Evolutionary conservation across 2,797 vertebrate genomes (phyloP), one percentile per base, ranked within the genome.

Genomic region (Coregonus sp.): DNA sequence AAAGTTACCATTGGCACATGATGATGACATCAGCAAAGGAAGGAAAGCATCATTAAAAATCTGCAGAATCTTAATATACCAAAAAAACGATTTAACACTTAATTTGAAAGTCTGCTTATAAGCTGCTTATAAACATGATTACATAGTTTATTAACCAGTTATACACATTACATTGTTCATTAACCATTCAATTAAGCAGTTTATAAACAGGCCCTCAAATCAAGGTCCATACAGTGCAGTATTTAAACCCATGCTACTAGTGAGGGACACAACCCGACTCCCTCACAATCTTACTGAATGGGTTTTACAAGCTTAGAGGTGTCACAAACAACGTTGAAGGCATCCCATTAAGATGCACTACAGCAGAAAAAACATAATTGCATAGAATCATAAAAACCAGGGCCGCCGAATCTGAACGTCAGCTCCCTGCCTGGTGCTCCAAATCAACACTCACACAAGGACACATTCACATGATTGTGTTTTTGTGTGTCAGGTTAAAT

Each of bases 321-420:
- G 14, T 18, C 52, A 16, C 25, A 72, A 72, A 79, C 51, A 72
- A 14, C 16, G 4, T 5, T 18, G 16, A n/a, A 56, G 4, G 4
- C 78, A 51, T 75, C 81, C 74, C 88, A 89, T 89, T 90, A 88
- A 91, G 89, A 90, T 78, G 84, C 72, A 14, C 51, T 54, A 81
- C 82, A 86, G 83, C 51, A 66, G 63, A 75, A 59, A 16, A 74
- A 72, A 76, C 80, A 54, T 80, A 76, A 78, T 90, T 92, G 90
- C 90, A 94, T 92, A 93, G 72, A 86, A 83, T 86, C 76, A 73
- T 68, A 77, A 72, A 86, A 78, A 85, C 83, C 83, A 82, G 20
- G 33, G 15, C 33, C 4, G 33, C 4, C 33, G 33, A 35, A 3
- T 56, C 20, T 75, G 78, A 85, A 91, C 86, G 85, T 86, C 89